These are phyloP conservation scores for Oxyruncus cristatus DNA, from an alignment of 2,113 vertebrate species.

Conservation along the genomic window DNA sequence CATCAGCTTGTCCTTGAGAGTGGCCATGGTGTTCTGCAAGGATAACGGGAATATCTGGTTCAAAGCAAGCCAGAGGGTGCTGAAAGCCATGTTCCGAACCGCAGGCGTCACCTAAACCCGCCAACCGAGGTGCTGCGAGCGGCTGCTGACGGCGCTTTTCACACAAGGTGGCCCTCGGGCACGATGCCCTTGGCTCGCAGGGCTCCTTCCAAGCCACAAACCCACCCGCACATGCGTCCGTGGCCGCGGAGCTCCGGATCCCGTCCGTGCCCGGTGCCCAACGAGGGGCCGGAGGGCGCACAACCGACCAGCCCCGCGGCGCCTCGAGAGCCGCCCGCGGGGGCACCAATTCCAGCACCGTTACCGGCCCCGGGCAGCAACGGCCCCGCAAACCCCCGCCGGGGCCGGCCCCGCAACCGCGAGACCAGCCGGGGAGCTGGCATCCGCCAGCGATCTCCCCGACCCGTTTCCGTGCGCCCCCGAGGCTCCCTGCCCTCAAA, in stretches of 20 bases:
- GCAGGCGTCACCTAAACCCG: not conserved
- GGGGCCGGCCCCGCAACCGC: too few relatives aligned
- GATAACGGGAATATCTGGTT: not conserved
- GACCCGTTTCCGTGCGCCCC: not conserved
- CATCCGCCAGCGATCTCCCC: not conserved
- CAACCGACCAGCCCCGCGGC: not conserved
- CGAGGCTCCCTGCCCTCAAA: not conserved
- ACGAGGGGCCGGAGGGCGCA: too few relatives aligned
- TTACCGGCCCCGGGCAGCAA: too few relatives aligned
- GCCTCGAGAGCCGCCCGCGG: not conserved
- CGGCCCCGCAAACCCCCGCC: not conserved
- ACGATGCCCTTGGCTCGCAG: not conserved
- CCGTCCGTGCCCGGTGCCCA: not conserved
- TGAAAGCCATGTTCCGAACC: fast-evolving
- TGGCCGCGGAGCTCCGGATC: fast-evolving
- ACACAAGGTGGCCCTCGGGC: not conserved
- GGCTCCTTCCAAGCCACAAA: not conserved
- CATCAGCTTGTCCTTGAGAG: conserved; percentile 88
- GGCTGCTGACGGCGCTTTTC: not conserved
- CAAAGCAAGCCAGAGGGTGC: not conserved
- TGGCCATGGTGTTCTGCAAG: conserved; percentile 81
- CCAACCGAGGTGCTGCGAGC: not conserved
- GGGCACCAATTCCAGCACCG: not conserved
- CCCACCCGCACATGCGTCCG: not conserved
- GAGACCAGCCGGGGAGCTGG: fast-evolving